Conservation (phyloP, 1,140 invertebrate genomes). For the Drosophila busckii region DNA sequence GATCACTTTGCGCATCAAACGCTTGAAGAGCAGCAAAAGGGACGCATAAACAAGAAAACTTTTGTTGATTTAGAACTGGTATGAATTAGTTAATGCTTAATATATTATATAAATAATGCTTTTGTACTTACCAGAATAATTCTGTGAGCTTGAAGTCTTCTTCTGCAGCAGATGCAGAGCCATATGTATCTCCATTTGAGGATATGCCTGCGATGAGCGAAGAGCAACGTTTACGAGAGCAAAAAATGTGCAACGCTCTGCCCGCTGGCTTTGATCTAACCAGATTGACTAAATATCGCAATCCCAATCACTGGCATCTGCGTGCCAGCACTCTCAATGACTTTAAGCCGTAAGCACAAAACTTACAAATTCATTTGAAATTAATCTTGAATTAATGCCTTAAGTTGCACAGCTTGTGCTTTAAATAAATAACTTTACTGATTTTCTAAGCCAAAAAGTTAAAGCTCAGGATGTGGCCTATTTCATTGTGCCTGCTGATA, state of each 20-base stretch:
- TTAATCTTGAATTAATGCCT: too few relatives aligned
- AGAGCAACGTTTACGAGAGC: background rate
- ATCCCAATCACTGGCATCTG: slow-evolving; percentile 49
- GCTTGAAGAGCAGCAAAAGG: background rate
- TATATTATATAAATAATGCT: background rate
- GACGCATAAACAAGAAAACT: background rate
- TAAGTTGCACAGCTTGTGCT: too few relatives aligned
- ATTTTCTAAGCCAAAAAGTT: too few relatives aligned
- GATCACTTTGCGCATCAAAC: background rate
- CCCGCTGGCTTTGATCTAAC: slow-evolving; percentile 44
- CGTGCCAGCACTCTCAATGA: slow-evolving; percentile 23
- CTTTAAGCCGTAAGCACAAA: background rate
- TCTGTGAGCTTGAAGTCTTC: background rate
- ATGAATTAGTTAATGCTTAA: too few relatives aligned
- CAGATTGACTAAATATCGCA: slow-evolving; percentile 16
- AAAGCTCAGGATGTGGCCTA: too few relatives aligned
- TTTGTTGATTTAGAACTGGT: background rate
- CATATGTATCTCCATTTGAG: slow-evolving; percentile 42
- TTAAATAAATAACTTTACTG: too few relatives aligned
- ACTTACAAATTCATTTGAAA: slow-evolving; percentile 5
- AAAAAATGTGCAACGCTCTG: slow-evolving; percentile 6
- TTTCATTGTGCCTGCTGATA: slow-evolving; percentile 73
- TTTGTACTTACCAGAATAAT: background rate
- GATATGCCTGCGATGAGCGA: background rate
- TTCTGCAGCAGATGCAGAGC: background rate